phyloP scores from a whole-genome alignment of 35 echinoderm and acorn worm species.

The Apostichopus japonicus region DNA sequence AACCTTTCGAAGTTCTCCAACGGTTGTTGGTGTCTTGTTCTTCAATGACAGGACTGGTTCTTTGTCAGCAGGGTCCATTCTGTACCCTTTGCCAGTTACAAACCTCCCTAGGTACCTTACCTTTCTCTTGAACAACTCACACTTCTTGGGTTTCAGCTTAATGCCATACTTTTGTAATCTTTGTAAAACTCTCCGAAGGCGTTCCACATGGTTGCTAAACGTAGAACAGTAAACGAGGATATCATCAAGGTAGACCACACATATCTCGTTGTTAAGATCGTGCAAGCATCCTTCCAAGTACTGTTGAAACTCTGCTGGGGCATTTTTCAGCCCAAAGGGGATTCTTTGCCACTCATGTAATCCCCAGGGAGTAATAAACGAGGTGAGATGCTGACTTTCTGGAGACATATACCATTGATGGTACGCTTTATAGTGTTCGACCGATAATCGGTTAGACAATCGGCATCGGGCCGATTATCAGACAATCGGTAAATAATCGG shows the following conservation, averaged over 20 bases:
- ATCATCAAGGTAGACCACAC: neutral
- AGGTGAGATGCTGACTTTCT: constrained; percentile 5
- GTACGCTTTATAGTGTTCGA: too few relatives aligned
- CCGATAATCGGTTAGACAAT: too few relatives aligned
- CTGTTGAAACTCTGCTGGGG: too few relatives aligned
- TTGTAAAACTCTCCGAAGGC: constrained; percentile 6
- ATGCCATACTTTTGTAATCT: constrained; percentile 59
- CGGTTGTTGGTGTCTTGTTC: constrained; percentile 18
- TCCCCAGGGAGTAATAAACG: constrained; percentile 10
- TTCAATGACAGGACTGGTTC: constrained; percentile 42
- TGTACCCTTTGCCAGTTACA: constrained; percentile 44
- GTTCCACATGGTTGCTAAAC: neutral
- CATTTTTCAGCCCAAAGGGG: constrained; percentile 23
- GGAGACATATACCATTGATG: constrained; percentile 3
- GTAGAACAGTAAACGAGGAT: neutral
- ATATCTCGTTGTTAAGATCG: too few relatives aligned
- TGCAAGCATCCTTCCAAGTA: too few relatives aligned
- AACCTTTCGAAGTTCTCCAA: neutral
- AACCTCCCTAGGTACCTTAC: constrained; percentile 57
- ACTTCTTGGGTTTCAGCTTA: constrained; percentile 65
- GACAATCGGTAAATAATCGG: too few relatives aligned
- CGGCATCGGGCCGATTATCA: too few relatives aligned
- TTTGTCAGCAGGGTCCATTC: constrained; percentile 37
- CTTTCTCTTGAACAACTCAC: constrained; percentile 55
- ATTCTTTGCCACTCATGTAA: constrained; percentile 11